A percentile compares a stretch with the other conserved stretches of the same genome.
These are phyloP conservation scores for Synanthedon vespiformis DNA, from an alignment of 2,888 invertebrate genomes.

Conservation along the genomic window DNA sequence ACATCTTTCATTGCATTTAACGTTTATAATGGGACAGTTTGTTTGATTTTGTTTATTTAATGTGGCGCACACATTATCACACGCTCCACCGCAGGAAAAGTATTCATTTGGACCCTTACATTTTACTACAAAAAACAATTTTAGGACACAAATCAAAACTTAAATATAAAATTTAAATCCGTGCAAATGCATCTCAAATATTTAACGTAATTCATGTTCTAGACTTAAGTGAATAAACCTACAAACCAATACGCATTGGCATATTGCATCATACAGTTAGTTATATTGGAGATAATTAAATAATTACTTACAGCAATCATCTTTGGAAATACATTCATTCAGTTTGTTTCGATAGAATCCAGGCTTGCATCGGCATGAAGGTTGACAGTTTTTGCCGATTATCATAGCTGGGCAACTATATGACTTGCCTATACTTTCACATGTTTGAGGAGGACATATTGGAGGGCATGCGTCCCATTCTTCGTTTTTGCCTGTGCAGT, in stretches of 20 bases:
- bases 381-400: not conserved
- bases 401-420: slow-evolving; percentile 8
- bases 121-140: slow-evolving; percentile 11
- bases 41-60: slow-evolving; percentile 22
- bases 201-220: not conserved
- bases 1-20: slow-evolving; percentile 24
- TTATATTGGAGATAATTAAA: not conserved
- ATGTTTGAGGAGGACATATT: slow-evolving; percentile 20
- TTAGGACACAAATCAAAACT: not conserved
- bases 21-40: slow-evolving; percentile 25
- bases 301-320: slow-evolving; percentile 19
- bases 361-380: slow-evolving; percentile 15
- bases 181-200: not conserved
- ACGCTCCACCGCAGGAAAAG: slow-evolving; percentile 29
- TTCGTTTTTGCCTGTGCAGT: slow-evolving; percentile 6
- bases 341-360: slow-evolving; percentile 15
- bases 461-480: slow-evolving; percentile 10
- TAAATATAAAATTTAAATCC: not conserved
- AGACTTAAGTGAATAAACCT: not conserved
- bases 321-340: slow-evolving; percentile 16
- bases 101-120: slow-evolving; percentile 25
- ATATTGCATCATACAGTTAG: not conserved
- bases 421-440: not conserved
- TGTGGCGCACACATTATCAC: slow-evolving; percentile 34
- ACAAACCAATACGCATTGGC: not conserved